A percentile compares a stretch with the other conserved stretches of the same genome.
Conservation (phyloP, 2,113 vertebrate species). For the Zeus faber region DNA sequence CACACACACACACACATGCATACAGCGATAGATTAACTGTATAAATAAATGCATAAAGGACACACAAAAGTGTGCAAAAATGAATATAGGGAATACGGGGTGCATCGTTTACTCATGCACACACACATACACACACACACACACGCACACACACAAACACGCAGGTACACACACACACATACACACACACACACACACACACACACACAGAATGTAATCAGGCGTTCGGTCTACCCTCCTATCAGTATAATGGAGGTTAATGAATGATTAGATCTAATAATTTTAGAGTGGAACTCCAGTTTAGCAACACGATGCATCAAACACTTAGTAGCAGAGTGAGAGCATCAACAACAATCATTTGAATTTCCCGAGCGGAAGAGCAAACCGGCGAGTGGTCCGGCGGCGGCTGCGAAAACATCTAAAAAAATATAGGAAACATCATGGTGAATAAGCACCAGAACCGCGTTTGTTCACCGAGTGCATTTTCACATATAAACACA, state of each 20-base stretch:
- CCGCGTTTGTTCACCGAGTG: too few species aligned
- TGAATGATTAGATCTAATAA: conserved; percentile 74
- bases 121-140: conserved; percentile 11
- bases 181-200: neutral
- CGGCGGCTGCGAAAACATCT: too few species aligned
- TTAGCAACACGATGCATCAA: conserved; percentile 54
- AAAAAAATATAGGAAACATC: too few species aligned
- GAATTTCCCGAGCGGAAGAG: too few species aligned
- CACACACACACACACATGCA: conserved; percentile 22
- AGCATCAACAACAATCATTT: conserved; percentile 20
- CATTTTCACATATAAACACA: too few species aligned
- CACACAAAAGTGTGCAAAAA: conserved; percentile 33
- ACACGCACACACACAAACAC: conserved; percentile 11
- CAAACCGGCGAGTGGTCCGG: too few species aligned
- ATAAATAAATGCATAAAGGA: neutral
- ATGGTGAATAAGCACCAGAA: too few species aligned
- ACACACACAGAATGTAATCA: conserved; percentile 57
- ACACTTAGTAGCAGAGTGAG: conserved; percentile 18
- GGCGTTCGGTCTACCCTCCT: conserved; percentile 71
- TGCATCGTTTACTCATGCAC: conserved; percentile 19
- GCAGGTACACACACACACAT: neutral
- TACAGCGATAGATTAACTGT: neutral
- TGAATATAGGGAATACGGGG: conserved; percentile 19
- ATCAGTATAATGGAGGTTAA: conserved; percentile 75
- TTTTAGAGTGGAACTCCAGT: conserved; percentile 64